Conservation (phyloP, 2,113 vertebrate species). For the Tamias sibiricus region DNA sequence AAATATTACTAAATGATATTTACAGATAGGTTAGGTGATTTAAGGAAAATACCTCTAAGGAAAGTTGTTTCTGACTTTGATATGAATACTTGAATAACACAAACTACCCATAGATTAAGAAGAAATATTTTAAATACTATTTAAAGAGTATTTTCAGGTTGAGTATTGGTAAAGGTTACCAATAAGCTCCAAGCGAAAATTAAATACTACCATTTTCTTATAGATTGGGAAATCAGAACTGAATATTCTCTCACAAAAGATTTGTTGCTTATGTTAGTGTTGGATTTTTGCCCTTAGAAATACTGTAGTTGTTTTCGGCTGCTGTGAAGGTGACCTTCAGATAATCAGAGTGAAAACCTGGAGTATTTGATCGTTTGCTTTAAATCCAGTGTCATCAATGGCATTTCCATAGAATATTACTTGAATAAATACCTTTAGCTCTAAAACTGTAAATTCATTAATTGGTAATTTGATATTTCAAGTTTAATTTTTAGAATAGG, state of each 20-base stretch:
- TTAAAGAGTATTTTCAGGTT: slow-evolving; percentile 1
- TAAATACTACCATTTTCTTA: slow-evolving; percentile 9
- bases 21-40: neutral
- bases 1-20: neutral
- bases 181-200: neutral
- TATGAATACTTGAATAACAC: neutral
- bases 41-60: neutral
- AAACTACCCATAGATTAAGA: neutral
- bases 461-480: neutral
- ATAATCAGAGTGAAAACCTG: slow-evolving; percentile 5
- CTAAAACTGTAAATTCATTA: slow-evolving; percentile 33
- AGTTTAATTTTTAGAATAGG: neutral
- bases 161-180: neutral
- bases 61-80: neutral
- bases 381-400: slow-evolving; percentile 15
- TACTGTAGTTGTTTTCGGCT: neutral
- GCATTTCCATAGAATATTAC: neutral
- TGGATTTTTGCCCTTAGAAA: slow-evolving; percentile 4
- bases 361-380: slow-evolving; percentile 24
- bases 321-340: neutral
- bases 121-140: neutral
- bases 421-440: neutral
- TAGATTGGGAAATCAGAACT: slow-evolving; percentile 11
- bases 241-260: neutral
- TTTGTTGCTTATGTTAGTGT: neutral